Base-by-base conservation (phyloP, 2,113 vertebrate genomes). In the Petrocephalus microphthalmus region DNA sequence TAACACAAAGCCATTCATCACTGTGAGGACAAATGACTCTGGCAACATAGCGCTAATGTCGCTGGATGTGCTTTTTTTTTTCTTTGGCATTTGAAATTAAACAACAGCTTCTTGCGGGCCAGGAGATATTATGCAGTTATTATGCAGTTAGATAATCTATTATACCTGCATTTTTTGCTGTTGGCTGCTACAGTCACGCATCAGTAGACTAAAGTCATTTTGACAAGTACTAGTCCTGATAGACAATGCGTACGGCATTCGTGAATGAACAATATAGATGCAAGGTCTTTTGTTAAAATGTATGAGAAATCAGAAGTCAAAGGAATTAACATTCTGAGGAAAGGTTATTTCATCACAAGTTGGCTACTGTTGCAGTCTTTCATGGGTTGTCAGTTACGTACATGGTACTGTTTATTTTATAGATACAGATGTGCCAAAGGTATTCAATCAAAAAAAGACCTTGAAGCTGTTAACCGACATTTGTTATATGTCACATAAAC, bases 1-100 rank as follows among this genome's bases (percentile, higher is more conserved):
- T 93, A 92, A 92, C 92, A 92, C 92, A 10, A 84, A 94, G 92
- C 91, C 90, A 60, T 94, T 92, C 90, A 92, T 94, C 93, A 94
- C 90, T 89, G 89, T 90, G 53, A 87, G 53, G 49, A 67, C 78
- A 20, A 67, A 85, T 10, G 1, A 49, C 15, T 74, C 54, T 91
- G 91, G 90, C 91, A 88, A 87, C 87, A 90, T 90, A 92, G 91
- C 85, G 90, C 92, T 92, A 93, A 92, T 90, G 91, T 89, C 91
- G 89, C 89, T 83, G 42, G 74, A 83, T 49, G 89, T 90, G 89
- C 91, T 90, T 82, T 88, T 42, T 42, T 42, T 91, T 86, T 51
- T 57, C 37, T 15, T 7, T 86, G 52, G 7, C 49, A 42, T 88
- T 51, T 86, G 51, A 20, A 52, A 49, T 67, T 56, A 88, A 82